These are phyloP conservation scores for Archaeoteleia sp. DNA, from an alignment of 2,888 invertebrate species.

Conservation along the genomic window DNA sequence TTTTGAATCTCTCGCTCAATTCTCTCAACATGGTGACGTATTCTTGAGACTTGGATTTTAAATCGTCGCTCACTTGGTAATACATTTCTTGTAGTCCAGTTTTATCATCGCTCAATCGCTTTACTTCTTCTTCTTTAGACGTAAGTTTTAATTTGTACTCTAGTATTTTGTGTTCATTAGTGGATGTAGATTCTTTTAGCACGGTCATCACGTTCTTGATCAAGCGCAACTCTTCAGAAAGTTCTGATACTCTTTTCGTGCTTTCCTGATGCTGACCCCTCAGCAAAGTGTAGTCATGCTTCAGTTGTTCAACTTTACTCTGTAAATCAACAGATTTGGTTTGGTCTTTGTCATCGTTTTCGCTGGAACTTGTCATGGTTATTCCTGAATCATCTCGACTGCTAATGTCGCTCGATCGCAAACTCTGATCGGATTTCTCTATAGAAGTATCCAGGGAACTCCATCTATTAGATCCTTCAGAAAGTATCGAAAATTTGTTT, in stretches of 20 bases:
- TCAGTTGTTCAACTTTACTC: constrained; percentile 53
- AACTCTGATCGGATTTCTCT: constrained; percentile 35
- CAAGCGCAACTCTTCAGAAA: constrained; percentile 57
- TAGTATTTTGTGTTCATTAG: constrained; percentile 53
- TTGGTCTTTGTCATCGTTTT: constrained; percentile 50
- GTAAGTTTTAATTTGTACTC: constrained; percentile 54
- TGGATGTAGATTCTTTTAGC: constrained; percentile 51
- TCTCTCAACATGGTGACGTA: constrained; percentile 52
- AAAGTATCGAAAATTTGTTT: constrained; percentile 14
- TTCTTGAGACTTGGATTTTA: constrained; percentile 38
- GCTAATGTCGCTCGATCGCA: constrained; percentile 53
- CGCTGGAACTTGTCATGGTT: constrained; percentile 46
- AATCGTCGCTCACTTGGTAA: constrained; percentile 32
- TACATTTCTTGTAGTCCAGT: constrained; percentile 42
- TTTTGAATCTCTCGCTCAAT: constrained; percentile 51
- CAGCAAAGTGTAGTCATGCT: constrained; percentile 57
- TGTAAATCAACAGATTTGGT: constrained; percentile 50
- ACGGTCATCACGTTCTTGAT: constrained; percentile 53
- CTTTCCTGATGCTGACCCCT: constrained; percentile 53
- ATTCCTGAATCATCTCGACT: constrained; percentile 68
- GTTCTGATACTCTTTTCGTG: constrained; percentile 47
- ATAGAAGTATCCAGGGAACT: constrained; percentile 34
- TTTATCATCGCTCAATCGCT: constrained; percentile 48
- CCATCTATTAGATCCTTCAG: constrained; percentile 17
- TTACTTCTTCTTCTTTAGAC: constrained; percentile 53